Evolutionary conservation across 2,888 invertebrate genomes (phyloP).

Genomic region (Hetaerina titia): DNA sequence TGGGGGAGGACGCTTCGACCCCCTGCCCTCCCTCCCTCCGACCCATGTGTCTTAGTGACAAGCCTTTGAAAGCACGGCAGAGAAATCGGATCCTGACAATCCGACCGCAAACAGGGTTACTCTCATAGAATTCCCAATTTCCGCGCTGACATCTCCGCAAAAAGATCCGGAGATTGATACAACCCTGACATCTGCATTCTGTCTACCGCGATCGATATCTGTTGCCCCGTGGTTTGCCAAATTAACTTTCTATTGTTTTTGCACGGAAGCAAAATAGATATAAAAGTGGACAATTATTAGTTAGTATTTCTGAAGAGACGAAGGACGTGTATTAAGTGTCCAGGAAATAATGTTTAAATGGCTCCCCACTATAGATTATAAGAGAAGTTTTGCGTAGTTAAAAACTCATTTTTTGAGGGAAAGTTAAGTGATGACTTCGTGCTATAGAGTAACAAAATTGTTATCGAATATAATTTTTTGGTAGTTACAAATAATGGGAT

Average conservation of each 20-base stretch:
- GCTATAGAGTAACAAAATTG: no score
- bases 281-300: neutral
- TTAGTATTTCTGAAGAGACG: no score
- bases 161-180: neutral
- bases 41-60: neutral
- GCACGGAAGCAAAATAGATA: neutral
- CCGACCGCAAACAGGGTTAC: neutral
- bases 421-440: no score
- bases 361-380: no score
- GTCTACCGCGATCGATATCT: neutral
- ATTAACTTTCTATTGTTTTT: neutral
- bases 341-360: no score
- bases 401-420: no score
- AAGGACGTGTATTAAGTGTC: no score
- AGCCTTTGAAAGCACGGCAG: neutral
- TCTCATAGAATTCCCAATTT: neutral
- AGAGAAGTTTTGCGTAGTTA: no score
- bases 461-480: no score
- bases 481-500: no score
- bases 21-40: neutral
- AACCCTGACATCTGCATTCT: neutral
- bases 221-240: neutral
- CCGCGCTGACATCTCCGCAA: neutral
- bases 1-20: neutral
- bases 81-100: conserved; percentile 14